Base-by-base conservation (phyloP, 2,113 vertebrate species). In the Mastomys natalensis region DNA sequence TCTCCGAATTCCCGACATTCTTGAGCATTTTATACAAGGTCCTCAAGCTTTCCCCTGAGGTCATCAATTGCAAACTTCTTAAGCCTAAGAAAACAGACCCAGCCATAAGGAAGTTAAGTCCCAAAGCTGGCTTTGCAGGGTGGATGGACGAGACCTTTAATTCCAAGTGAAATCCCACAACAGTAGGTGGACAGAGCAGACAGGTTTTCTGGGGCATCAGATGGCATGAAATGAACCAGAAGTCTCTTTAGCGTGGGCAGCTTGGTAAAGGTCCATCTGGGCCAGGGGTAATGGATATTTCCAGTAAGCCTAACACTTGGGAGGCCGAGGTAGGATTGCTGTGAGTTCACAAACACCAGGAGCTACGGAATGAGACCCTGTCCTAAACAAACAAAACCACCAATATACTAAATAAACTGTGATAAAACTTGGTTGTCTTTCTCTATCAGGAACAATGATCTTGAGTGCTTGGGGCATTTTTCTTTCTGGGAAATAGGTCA, bases 61-160 rank as follows among this genome's bases (percentile, higher is more conserved):
- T 15, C 37, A 55, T 60, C 13, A 5, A 24, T 37, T 62, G 66
- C 58, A n/a, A 19, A 51, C 53, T 85, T 73, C 60, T 82, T 55
- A 55, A 29, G 37, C 55, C 72, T 15, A 15, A 92, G 88, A 81
- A 90, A 72, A 64, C 37, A 62, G 70, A 26, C 40, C 62, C 6
- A 12, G 78, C 24, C 15, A 93, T 24, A 34, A 15, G n/a, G 72
- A 43, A 89, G 48, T 5, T 4, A 60, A 53, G 76, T 87, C 92
- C 68, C 73, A 37, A 34, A 40, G 45, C 84, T 84, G 93, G 64
- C 70, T 24, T 8, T 4, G 66, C 29, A 51, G 7, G 51, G 89
- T 43, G 37, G 89, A 58, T 43, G 48, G 64, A 53, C 51, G 51
- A 68, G 80, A 64, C 45, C 40, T 94, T 95, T 88, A 85, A 91